Percentiles rank a stretch among this genome's conserved stretches.
These are phyloP conservation scores for Zelostemma sp. DNA, from an alignment of 1,140 invertebrate genomes.

Conservation along the genomic window DNA sequence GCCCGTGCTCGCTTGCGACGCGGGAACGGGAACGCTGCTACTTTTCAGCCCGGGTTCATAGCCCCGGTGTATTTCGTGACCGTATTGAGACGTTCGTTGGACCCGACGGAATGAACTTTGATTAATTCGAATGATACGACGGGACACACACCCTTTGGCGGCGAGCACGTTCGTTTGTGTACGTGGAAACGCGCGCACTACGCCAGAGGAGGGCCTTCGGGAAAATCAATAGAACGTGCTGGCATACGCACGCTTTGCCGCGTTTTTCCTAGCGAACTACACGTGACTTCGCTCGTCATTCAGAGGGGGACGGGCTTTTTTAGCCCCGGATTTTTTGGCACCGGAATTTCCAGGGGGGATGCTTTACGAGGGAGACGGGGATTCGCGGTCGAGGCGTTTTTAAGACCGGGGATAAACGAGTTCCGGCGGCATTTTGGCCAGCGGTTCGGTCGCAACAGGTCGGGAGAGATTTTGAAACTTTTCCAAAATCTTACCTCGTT, in stretches of 20 bases:
- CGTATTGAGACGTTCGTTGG: conserved; percentile 16
- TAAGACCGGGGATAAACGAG: too few relatives aligned
- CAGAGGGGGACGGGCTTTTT: not conserved
- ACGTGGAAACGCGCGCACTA: conserved; percentile 55
- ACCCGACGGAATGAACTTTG: conserved; percentile 38
- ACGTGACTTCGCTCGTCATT: conserved; percentile 20
- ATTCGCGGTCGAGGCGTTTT: too few relatives aligned
- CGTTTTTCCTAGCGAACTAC: conserved; percentile 36
- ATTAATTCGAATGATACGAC: conserved; percentile 47
- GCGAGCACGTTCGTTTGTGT: conserved; percentile 43
- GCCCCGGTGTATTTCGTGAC: conserved; percentile 8
- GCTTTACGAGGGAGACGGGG: too few relatives aligned
- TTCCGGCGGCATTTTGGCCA: too few relatives aligned
- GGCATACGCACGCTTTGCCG: conserved; percentile 41
- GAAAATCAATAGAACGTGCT: conserved; percentile 60
- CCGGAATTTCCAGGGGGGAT: too few relatives aligned
- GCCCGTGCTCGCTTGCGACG: not conserved
- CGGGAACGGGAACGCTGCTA: not conserved
- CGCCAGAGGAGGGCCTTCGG: conserved; percentile 48
- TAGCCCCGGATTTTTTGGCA: not conserved
- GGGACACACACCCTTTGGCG: conserved; percentile 54
- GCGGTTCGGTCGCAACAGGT: too few relatives aligned
- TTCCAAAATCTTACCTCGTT: too few relatives aligned
- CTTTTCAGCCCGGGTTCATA: too few relatives aligned
- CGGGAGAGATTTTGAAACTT: too few relatives aligned